A percentile compares a stretch with the other conserved stretches of the same genome.
These are phyloP conservation scores for Quadroppia sp. DNA, from an alignment of 2,888 invertebrate genomes.

Conservation along the genomic window DNA sequence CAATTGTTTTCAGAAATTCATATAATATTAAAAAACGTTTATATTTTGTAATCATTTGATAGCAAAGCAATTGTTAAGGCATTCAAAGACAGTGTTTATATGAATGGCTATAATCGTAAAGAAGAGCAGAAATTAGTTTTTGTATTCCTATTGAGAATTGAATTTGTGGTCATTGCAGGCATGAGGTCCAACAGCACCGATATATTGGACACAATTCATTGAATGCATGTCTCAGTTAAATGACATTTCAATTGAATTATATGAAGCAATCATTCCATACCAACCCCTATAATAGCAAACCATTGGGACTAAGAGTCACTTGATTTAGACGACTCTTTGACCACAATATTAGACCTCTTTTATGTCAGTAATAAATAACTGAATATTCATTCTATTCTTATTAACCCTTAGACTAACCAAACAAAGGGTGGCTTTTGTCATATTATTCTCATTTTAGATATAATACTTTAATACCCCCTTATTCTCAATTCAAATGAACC, in stretches of 20 bases:
- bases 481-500: too few relatives aligned
- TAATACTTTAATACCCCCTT: too few relatives aligned
- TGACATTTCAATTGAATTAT: conserved; percentile 6
- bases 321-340: conserved; percentile 1
- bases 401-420: too few relatives aligned
- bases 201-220: background rate
- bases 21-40: too few relatives aligned
- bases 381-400: too few relatives aligned
- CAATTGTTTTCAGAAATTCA: too few relatives aligned
- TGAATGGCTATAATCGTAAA: conserved; percentile 13
- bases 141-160: conserved; percentile 12
- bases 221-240: background rate
- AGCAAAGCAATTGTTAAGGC: too few relatives aligned
- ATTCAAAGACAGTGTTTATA: too few relatives aligned
- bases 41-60: too few relatives aligned
- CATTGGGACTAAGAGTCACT: conserved; percentile 11
- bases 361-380: background rate
- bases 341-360: background rate
- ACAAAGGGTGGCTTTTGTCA: too few relatives aligned
- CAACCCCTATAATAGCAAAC: conserved; percentile 1
- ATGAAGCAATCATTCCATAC: background rate
- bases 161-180: background rate
- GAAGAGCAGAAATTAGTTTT: conserved; percentile 22
- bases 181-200: conserved; percentile 12
- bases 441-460: too few relatives aligned